These are phyloP conservation scores for Conomelus anceps DNA, from an alignment of 2,888 invertebrate genomes.

Conservation along the genomic window DNA sequence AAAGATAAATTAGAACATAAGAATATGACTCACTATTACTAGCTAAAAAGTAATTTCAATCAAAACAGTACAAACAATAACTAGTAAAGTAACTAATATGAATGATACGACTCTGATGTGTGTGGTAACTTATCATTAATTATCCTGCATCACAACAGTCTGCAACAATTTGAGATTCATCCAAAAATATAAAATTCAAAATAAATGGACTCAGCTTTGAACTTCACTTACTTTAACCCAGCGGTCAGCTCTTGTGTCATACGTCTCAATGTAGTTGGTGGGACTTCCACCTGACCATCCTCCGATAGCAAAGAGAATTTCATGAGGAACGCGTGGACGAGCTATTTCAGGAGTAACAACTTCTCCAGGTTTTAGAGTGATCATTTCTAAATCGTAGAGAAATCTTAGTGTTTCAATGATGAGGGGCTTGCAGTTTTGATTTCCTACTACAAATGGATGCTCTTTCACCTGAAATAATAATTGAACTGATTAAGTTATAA, in stretches of 20 bases:
- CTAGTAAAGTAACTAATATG: neutral
- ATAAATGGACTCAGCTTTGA: neutral
- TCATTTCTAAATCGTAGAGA: constrained; percentile 86
- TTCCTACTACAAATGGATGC: constrained; percentile 75
- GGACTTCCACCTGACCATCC: constrained; percentile 72
- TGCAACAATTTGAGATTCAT: no score
- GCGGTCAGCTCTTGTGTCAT: constrained; percentile 81
- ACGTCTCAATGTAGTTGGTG: constrained; percentile 75
- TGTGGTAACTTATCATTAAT: no score
- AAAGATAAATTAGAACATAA: no score
- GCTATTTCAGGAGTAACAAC: constrained; percentile 82
- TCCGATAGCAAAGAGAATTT: constrained; percentile 78
- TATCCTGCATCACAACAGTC: no score
- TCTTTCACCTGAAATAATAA: constrained; percentile 54
- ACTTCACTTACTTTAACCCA: constrained; percentile 62
- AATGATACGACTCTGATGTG: neutral
- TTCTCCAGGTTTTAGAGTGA: constrained; percentile 67
- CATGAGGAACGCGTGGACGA: constrained; percentile 67
- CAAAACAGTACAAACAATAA: no score
- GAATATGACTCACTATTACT: no score
- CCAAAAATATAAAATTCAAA: no score
- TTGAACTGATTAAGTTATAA: neutral
- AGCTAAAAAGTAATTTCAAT: no score
- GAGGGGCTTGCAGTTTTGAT: constrained; percentile 77
- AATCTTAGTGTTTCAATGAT: constrained; percentile 88